Percentiles rank a stretch among this genome's conserved stretches.
These are phyloP conservation scores for Bombus difficillimus DNA, from an alignment of 1,140 invertebrate genomes.

Conservation along the genomic window DNA sequence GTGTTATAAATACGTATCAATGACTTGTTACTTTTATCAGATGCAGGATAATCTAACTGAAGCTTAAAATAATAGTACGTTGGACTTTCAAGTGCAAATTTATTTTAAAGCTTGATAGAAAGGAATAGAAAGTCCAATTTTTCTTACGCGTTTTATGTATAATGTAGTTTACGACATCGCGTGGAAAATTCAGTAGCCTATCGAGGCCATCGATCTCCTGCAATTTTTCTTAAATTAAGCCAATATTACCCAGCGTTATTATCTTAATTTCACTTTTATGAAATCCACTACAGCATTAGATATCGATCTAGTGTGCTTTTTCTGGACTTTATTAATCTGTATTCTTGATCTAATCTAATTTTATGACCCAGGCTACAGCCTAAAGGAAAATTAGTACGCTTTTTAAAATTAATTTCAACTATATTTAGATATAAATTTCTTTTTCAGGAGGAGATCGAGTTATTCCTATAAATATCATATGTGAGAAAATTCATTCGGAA, in stretches of 20 bases:
- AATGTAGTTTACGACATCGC: background rate
- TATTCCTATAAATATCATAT: too few species aligned
- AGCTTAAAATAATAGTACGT: background rate
- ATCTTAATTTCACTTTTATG: conserved; percentile 15
- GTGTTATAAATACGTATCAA: background rate
- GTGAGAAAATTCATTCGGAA: too few species aligned
- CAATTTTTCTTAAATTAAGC: background rate
- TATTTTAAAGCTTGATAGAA: background rate
- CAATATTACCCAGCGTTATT: background rate
- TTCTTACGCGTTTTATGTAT: background rate
- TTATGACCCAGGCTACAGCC: too few species aligned
- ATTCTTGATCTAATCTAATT: background rate
- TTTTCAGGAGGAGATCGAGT: background rate
- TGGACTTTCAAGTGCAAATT: too few species aligned
- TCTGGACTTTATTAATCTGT: background rate
- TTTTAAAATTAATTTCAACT: background rate
- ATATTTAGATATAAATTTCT: background rate
- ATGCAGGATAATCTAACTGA: background rate
- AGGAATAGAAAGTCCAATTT: conserved; percentile 1
- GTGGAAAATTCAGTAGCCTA: background rate
- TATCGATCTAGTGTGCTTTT: background rate
- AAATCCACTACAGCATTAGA: background rate
- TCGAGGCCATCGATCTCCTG: background rate
- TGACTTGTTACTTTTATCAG: background rate
- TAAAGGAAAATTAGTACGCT: background rate